Evolutionary conservation across 2,888 invertebrate species (phyloP), one percentile per base, ranked within the genome.

Genomic region (Eilema griseolum): DNA sequence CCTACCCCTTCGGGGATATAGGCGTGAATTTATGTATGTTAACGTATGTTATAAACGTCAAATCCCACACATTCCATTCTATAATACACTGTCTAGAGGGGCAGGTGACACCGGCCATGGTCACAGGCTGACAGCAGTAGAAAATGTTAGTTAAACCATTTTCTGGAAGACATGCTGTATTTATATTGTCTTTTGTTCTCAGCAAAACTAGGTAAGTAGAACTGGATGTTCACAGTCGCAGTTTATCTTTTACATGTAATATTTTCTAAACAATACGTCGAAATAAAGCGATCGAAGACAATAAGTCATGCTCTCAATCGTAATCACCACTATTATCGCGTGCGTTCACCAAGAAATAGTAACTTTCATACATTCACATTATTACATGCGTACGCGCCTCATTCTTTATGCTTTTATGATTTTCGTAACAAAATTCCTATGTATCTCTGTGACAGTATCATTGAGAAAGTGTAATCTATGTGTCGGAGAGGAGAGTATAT

Each of bases 271-370:
- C 33, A 62, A 62, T 24, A 24, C 62, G 62, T 64, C 7, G 24
- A 26, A 26, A 64, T 26, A 52, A 64, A 52, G 63, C 23, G 46
- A 64, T 64, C 62, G 41, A 41, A 62, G 62, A 62, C 37, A 62
- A 41, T 41, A 24, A 41, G 24, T 41, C 61, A 61, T 62, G 62
- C 62, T 62, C 41, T 62, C 62, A 37, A 37, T 62, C 28, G 31
- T 57, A 56, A 37, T 31, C 37, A n/a, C 16, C 10, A 33, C 37
- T 26, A 37, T 59, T 66, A 66, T 66, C 24, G 66, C 33, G 66
- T 66, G 66, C 66, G 41, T 41, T 59, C 59, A 59, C 66, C 37
- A 66, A 37, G 59, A 59, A 66, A 31, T 31, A 52, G 28, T n/a
- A 66, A 66, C 65, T 66, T 66, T 66, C 66, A 66, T 66, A 37